Evolutionary conservation across 2,797 vertebrate genomes (phyloP).

Genomic region (Rhinogobio ventralis): DNA sequence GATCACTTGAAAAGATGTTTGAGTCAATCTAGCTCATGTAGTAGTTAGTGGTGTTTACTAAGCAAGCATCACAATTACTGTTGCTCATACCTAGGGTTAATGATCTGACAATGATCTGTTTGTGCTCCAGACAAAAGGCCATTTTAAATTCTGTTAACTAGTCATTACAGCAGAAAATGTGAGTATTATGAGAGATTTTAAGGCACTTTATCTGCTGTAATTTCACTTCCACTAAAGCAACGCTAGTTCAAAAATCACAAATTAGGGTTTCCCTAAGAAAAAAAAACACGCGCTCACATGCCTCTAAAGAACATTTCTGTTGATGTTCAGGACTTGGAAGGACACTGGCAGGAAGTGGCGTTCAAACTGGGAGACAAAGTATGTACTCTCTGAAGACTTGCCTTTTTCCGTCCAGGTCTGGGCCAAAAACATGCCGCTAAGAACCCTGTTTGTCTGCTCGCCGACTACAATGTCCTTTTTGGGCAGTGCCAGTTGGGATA

Average conservation of each 20-base stretch:
- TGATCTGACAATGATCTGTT: not conserved
- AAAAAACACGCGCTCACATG: not conserved
- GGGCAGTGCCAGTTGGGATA: constrained; percentile 35
- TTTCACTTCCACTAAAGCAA: not conserved
- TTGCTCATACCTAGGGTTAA: not conserved
- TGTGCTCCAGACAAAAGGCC: not conserved
- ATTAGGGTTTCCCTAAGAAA: constrained; percentile 14
- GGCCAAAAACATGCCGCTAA: constrained; percentile 49
- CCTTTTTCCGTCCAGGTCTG: constrained; percentile 42
- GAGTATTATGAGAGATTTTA: not conserved
- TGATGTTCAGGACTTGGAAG: constrained; percentile 37
- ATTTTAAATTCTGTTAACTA: not conserved
- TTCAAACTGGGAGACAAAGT: constrained; percentile 48
- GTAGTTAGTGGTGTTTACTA: not conserved
- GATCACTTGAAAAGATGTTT: not conserved
- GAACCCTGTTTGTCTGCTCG: constrained; percentile 36
- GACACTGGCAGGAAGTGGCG: constrained; percentile 49
- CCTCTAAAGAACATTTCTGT: constrained; percentile 43
- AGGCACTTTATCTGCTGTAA: not conserved
- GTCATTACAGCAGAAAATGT: constrained; percentile 7
- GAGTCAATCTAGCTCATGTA: not conserved
- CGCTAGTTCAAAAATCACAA: not conserved
- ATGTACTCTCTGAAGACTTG: constrained; percentile 47
- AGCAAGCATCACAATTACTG: not conserved
- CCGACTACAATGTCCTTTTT: constrained; percentile 45